These are phyloP conservation scores for Fissipunctia ypsillon DNA, from an alignment of 2,888 invertebrate genomes.

Conservation along the genomic window DNA sequence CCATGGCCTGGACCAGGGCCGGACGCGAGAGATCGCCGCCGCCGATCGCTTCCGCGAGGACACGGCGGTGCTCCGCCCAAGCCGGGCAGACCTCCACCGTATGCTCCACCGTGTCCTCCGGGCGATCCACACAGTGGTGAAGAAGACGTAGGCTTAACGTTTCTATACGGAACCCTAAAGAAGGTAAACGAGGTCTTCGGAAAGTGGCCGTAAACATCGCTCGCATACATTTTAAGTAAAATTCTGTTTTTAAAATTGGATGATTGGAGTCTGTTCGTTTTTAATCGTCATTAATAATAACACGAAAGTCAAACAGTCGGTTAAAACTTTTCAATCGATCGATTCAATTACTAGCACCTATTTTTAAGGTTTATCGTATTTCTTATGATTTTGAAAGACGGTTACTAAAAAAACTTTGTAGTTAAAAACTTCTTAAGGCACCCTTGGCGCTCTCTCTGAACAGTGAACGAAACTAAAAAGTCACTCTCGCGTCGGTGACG, in stretches of 20 bases:
- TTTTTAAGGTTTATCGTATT: not conserved
- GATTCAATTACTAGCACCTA: conserved; percentile 4
- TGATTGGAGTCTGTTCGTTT: not conserved
- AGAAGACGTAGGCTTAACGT: not conserved
- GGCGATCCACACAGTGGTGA: too few relatives aligned
- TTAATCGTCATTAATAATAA: conserved; percentile 32
- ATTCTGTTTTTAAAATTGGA: not conserved
- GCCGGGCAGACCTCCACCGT: too few relatives aligned
- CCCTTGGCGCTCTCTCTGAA: too few relatives aligned
- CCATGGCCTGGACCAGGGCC: too few relatives aligned
- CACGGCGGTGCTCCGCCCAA: too few relatives aligned
- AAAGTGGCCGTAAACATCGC: not conserved
- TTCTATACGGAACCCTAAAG: not conserved
- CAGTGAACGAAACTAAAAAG: too few relatives aligned
- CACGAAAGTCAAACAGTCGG: conserved; percentile 2
- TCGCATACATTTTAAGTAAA: not conserved
- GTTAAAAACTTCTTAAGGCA: not conserved
- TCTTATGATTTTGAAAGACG: not conserved
- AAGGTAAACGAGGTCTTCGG: not conserved
- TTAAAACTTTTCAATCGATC: conserved; percentile 34
- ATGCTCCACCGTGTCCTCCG: too few relatives aligned
- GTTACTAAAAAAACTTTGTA: not conserved
- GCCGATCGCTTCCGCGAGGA: too few relatives aligned
- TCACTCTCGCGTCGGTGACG: too few relatives aligned
- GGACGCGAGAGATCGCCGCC: too few relatives aligned